Evolutionary conservation across 2,797 vertebrate species (phyloP).

Genomic region (Luscinia megarhynchos): DNA sequence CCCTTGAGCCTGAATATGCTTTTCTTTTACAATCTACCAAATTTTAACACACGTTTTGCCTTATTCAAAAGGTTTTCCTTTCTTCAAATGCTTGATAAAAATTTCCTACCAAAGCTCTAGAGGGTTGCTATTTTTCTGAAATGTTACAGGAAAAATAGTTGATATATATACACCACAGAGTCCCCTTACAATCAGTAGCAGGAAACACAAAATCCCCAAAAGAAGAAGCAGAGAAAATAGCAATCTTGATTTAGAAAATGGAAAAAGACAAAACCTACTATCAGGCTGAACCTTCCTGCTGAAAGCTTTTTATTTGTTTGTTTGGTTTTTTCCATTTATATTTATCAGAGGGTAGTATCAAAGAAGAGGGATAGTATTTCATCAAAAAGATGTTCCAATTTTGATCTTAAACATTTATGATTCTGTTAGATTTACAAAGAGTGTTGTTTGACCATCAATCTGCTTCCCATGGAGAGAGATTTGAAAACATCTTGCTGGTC

Average conservation of each 20-base stretch:
- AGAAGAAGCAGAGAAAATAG: not conserved
- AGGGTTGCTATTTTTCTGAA: not conserved
- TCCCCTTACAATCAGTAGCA: not conserved
- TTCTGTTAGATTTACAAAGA: not conserved
- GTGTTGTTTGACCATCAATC: not conserved
- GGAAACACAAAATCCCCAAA: not conserved
- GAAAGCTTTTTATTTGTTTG: not conserved
- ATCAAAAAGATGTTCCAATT: not conserved
- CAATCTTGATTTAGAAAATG: not conserved
- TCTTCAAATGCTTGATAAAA: conserved; percentile 16
- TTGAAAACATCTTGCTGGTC: not conserved
- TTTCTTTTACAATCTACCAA: conserved; percentile 30
- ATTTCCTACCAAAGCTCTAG: not conserved
- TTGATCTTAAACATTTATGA: not conserved
- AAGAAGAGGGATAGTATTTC: not conserved
- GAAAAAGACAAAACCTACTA: not conserved
- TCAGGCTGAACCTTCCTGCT: not conserved
- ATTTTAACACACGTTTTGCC: not conserved
- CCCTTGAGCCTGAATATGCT: not conserved
- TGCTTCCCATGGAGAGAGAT: not conserved
- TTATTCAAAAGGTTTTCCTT: conserved; percentile 24
- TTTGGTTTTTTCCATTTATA: not conserved
- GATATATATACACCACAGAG: not conserved
- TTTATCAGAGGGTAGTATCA: not conserved
- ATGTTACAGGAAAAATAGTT: not conserved